Percentiles rank a stretch among this genome's conserved stretches.
Evolutionary conservation across 2,797 vertebrate genomes (phyloP).

Genomic region (Pitangus sulphuratus): DNA sequence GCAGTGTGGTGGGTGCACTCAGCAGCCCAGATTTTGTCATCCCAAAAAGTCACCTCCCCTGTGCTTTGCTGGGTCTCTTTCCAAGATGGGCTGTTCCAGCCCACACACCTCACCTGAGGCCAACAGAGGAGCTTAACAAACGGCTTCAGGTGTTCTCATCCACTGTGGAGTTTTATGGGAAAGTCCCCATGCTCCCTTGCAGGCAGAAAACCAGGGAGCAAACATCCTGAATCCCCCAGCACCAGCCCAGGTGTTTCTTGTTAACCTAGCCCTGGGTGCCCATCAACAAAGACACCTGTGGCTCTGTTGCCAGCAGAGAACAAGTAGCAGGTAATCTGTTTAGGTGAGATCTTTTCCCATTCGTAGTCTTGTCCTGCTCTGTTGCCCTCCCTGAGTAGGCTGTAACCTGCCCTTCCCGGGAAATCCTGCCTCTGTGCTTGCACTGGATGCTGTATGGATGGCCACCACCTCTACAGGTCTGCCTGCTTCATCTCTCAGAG

Average conservation of each 20-base stretch:
- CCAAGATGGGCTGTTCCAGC: rapidly evolving
- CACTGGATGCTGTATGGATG: rapidly evolving
- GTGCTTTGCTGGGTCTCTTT: neutral
- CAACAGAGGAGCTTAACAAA: neutral
- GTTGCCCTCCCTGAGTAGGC: rapidly evolving
- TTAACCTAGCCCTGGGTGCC: neutral
- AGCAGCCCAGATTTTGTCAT: rapidly evolving
- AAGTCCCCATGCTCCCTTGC: rapidly evolving
- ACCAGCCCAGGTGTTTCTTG: neutral
- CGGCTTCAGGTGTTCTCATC: rapidly evolving
- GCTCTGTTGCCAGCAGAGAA: neutral
- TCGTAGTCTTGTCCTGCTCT: neutral
- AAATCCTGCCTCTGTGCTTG: neutral
- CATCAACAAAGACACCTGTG: neutral
- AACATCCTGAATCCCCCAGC: neutral
- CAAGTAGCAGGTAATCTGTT: neutral
- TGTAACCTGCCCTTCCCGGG: neutral
- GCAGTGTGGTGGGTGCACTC: rapidly evolving
- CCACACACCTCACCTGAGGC: rapidly evolving
- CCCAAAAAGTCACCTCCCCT: neutral
- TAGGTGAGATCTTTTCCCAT: neutral
- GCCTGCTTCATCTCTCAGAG: neutral
- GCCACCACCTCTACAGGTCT: neutral
- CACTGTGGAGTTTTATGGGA: neutral
- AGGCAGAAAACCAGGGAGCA: neutral